Conservation (phyloP, 2,797 vertebrate species). For the Bradypus variegatus region DNA sequence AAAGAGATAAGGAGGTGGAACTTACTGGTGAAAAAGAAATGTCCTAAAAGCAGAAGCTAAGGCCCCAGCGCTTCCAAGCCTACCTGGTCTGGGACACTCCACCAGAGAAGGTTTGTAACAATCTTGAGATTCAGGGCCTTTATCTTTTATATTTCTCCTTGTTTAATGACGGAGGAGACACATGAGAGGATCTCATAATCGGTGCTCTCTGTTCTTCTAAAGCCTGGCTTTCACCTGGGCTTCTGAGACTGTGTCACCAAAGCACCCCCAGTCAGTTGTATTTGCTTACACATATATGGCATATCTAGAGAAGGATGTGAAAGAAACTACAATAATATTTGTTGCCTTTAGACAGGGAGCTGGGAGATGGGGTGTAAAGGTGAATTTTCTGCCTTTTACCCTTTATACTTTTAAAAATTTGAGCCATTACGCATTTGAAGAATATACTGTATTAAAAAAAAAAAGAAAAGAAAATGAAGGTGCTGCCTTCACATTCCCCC, state of each 20-base stretch:
- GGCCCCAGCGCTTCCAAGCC: neutral
- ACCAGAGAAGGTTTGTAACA: neutral
- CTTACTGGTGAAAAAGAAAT: conserved; percentile 27
- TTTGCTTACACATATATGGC: neutral
- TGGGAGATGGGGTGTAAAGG: neutral
- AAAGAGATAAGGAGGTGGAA: conserved; percentile 47
- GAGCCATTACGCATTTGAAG: conserved; percentile 13
- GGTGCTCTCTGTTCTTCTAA: neutral
- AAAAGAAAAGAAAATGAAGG: neutral
- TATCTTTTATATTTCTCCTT: neutral
- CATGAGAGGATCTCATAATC: neutral
- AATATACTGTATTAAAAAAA: neutral
- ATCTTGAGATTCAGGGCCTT: neutral
- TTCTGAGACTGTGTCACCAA: neutral
- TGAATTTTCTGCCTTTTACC: neutral
- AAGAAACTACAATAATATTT: neutral
- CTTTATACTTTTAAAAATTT: neutral
- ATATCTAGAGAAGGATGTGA: neutral
- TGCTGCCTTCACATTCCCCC: neutral
- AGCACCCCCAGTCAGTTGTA: neutral
- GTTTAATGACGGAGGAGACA: neutral
- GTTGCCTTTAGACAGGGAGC: neutral
- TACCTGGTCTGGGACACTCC: neutral
- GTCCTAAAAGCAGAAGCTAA: conserved; percentile 18
- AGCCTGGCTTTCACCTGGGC: neutral